These are phyloP conservation scores for Grammomys surdaster DNA, from an alignment of 2,113 vertebrate species.

Conservation along the genomic window DNA sequence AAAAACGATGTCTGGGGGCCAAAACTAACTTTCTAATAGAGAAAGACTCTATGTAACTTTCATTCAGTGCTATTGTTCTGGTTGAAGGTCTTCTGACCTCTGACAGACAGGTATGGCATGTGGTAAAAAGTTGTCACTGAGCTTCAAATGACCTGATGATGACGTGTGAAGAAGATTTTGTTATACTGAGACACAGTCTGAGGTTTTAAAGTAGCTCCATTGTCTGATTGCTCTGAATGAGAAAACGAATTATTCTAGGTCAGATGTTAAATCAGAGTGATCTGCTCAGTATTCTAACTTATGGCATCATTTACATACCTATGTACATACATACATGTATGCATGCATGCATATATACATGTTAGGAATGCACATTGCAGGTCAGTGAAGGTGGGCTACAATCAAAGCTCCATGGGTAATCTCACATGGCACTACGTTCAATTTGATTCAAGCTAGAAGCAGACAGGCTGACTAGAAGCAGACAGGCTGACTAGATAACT, in stretches of 20 bases:
- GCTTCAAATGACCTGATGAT: constrained; percentile 46
- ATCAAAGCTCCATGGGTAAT: not conserved
- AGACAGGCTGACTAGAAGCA: not conserved
- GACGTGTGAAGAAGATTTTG: constrained; percentile 58
- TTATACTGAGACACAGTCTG: constrained; percentile 11
- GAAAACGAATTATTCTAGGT: constrained; percentile 50
- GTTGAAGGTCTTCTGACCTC: constrained; percentile 52
- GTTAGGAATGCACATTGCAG: not conserved
- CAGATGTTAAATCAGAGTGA: not conserved
- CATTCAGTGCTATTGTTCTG: constrained; percentile 62
- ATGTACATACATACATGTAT: not conserved
- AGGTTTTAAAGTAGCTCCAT: constrained; percentile 30
- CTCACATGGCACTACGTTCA: not conserved
- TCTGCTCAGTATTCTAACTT: not conserved
- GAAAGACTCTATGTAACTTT: constrained; percentile 67
- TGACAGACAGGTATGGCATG: constrained; percentile 40
- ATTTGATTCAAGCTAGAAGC: not conserved
- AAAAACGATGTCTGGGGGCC: constrained; percentile 62
- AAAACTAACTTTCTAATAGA: constrained; percentile 75
- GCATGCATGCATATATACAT: not conserved
- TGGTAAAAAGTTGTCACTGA: constrained; percentile 62
- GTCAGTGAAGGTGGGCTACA: not conserved
- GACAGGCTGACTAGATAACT: constrained; percentile 29
- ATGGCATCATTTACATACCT: constrained; percentile 31
- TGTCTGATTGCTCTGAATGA: constrained; percentile 34